Evolutionary conservation across 2,797 vertebrate genomes (phyloP), one percentile per base, ranked within the genome.

Genomic region (Epinephelus awoara): DNA sequence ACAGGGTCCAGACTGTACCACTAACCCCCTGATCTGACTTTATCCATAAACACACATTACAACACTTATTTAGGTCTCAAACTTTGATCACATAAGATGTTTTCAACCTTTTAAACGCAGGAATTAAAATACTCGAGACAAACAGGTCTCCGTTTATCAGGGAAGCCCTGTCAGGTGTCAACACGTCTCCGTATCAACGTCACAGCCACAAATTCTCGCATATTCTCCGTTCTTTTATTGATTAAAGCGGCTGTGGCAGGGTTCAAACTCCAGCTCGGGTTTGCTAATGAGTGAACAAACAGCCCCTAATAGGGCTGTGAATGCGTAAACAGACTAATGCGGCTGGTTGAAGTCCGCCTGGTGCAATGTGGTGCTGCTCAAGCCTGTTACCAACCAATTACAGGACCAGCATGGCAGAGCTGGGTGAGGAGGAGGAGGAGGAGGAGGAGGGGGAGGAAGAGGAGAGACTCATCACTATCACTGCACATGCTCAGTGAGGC

Each of bases 401-500:
- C 74, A 86, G 84, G 67, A 79, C 67, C 66, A 79, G 84, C 74
- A 65, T 70, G 85, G 85, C 84, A 80, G 72, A 83, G 84, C 79
- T 74, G 74, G 65, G 40, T 10, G 56, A 67, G 74, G 66, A 58
- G 42, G 58, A 71, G 38, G 25, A 25, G 25, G 25, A 25, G 27
- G 56, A 66, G 74, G 66, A 62, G 46, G 65, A 17, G 50, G 29
- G 19, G 14, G 40, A 25, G 29, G 77, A 46, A 9, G 44, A 46
- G 59, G 69, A 59, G 66, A 50, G 75, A 40, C 72, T 78, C 75
- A 64, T 82, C 84, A 68, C 67, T 62, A 77, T 52, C 58, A 63
- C 75, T 34, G 84, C 88, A 86, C 89, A 90, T 90, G 89, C 88
- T 87, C 88, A 86, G 84, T 90, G 73, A 5, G 77, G 74, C 78